Evolutionary conservation across 2,113 vertebrate species (phyloP).

Genomic region (Pygathrix nemaeus): DNA sequence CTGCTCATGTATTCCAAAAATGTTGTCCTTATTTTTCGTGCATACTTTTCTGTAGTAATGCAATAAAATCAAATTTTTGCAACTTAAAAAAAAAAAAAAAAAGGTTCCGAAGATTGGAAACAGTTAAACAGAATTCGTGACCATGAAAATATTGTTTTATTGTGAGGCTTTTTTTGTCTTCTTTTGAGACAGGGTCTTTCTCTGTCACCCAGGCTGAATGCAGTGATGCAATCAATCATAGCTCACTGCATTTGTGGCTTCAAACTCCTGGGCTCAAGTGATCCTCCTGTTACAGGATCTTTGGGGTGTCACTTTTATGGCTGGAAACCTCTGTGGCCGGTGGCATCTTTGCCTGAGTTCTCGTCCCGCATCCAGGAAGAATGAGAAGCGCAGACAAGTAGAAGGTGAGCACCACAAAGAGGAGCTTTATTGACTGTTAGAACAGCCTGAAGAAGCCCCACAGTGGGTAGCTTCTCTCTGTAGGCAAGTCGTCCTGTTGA

Average conservation of each 20-base stretch:
- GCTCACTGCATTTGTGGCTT: neutral
- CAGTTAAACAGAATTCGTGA: neutral
- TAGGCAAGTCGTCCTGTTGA: no score
- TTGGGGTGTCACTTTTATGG: no score
- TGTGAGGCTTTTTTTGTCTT: neutral
- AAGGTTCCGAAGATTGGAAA: neutral
- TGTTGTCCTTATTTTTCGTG: neutral
- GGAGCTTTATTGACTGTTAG: no score
- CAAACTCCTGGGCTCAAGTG: neutral
- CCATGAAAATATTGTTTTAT: neutral
- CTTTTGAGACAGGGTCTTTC: neutral
- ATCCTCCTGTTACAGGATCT: neutral
- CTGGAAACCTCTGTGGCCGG: no score
- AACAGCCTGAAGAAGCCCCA: no score
- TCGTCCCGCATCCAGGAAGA: no score
- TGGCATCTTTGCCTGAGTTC: no score
- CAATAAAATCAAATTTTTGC: neutral
- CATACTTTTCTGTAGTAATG: neutral
- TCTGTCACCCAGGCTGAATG: neutral
- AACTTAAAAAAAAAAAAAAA: neutral
- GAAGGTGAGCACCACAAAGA: no score
- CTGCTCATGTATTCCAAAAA: neutral
- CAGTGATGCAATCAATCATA: neutral
- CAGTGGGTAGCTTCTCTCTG: no score
- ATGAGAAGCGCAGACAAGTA: no score